Evolutionary conservation across 1,140 invertebrate genomes (phyloP), one percentile per base, ranked within the genome.

Genomic region (Rhynchophorus ferrugineus): DNA sequence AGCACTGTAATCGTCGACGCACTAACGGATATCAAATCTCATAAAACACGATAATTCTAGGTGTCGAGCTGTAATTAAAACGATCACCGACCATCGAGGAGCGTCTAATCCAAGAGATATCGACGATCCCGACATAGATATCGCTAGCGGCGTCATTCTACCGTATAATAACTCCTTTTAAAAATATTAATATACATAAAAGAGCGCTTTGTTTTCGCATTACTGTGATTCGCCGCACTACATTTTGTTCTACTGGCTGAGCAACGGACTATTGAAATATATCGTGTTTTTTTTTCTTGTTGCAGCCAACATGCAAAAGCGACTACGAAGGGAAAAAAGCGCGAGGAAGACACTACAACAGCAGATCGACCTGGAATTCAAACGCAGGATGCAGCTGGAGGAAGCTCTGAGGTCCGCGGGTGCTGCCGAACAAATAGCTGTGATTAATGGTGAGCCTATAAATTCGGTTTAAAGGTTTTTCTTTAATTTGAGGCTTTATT

Each of bases 231-330:
- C n/a, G n/a, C n/a, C n/a, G n/a, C n/a, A n/a, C n/a, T n/a, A n/a
- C n/a, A n/a, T n/a, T n/a, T n/a, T n/a, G n/a, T n/a, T n/a, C n/a
- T n/a, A n/a, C n/a, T n/a, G n/a, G n/a, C n/a, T n/a, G n/a, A n/a
- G n/a, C n/a, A n/a, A n/a, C n/a, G n/a, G n/a, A n/a, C n/a, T n/a
- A n/a, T n/a, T n/a, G n/a, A n/a, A n/a, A n/a, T n/a, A n/a, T n/a
- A n/a, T n/a, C n/a, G n/a, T n/a, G n/a, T n/a, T n/a, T n/a, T n/a
- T 14, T 29, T 8, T 29, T 41, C 19, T 43, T 41, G 39, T 82
- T 77, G 5, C 79, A 92, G 90, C 87, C 49, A 74, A 87, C 56
- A 87, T 89, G 68, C 87, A 91, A 68, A 91, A 91, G 65, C 81
- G 90, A 29, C 75, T 91, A 67, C 84, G 89, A 72, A 88, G 89